A percentile compares a stretch with the other conserved stretches of the same genome.
phyloP scores from a whole-genome alignment of 2,113 vertebrate species.

The Coptodon bakossiorum region DNA sequence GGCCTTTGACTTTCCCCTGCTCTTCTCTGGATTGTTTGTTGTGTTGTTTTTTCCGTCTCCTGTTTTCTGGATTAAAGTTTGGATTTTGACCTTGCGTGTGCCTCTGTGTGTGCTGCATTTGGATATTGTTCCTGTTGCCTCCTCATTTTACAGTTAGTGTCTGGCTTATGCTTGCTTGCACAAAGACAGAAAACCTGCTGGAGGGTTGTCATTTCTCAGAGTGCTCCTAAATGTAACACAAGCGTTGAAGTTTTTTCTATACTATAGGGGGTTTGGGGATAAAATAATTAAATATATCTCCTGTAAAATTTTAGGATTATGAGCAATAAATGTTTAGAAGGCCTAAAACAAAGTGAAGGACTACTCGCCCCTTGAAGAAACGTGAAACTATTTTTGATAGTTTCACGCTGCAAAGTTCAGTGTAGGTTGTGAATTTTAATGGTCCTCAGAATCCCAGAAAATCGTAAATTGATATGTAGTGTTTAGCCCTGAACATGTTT shows the following conservation, averaged over 20 bases:
- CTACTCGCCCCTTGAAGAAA: neutral
- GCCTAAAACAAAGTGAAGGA: neutral
- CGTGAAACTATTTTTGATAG: neutral
- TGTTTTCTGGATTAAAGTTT: neutral
- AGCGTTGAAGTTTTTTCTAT: neutral
- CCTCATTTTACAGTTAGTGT: neutral
- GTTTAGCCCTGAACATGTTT: neutral
- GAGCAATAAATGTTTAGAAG: neutral
- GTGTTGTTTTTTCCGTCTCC: neutral
- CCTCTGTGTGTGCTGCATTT: neutral
- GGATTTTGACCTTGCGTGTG: neutral
- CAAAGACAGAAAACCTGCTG: neutral
- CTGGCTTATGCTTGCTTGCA: neutral
- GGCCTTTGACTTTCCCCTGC: neutral
- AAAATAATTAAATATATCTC: neutral
- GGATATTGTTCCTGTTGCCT: neutral
- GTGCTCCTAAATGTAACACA: neutral
- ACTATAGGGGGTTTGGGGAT: fast-evolving
- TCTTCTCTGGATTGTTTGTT: neutral
- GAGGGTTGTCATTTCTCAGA: neutral
- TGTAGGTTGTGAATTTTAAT: neutral
- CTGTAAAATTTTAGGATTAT: neutral
- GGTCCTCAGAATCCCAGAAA: neutral
- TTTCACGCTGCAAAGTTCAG: neutral
- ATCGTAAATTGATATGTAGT: neutral